Percentiles rank a stretch among this genome's conserved stretches.
These are phyloP conservation scores for Patella pellucida DNA, from an alignment of 2,888 invertebrate genomes.

Conservation along the genomic window DNA sequence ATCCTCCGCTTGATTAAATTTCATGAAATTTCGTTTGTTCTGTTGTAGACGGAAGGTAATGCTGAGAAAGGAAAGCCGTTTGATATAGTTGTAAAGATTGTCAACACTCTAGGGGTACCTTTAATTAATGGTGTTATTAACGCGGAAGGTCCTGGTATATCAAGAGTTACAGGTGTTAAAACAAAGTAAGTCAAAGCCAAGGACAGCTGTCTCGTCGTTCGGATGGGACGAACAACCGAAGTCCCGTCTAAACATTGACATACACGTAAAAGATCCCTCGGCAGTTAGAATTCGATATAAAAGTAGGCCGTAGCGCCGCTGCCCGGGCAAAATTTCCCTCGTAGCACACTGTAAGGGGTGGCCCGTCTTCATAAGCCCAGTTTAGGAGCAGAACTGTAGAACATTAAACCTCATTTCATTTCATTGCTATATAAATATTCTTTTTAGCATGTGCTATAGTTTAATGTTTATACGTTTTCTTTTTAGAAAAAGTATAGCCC, in stretches of 20 bases:
- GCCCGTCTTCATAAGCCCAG: too few relatives aligned
- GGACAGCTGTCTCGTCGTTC: too few relatives aligned
- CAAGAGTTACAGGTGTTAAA: conserved; percentile 51
- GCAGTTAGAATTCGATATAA: too few relatives aligned
- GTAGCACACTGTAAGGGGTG: too few relatives aligned
- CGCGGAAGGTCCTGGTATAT: conserved; percentile 64
- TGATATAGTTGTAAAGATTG: conserved; percentile 58
- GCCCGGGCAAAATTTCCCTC: too few relatives aligned
- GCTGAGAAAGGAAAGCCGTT: conserved; percentile 58
- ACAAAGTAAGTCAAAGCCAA: conserved; percentile 52
- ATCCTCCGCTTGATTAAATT: not conserved
- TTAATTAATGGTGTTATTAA: conserved; percentile 59
- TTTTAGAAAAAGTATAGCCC: conserved; percentile 75
- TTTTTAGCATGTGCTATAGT: not conserved
- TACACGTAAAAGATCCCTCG: too few relatives aligned
- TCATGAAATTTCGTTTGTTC: not conserved
- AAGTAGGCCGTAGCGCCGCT: too few relatives aligned
- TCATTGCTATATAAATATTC: not conserved
- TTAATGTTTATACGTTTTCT: conserved; percentile 35
- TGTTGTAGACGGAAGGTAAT: conserved; percentile 55
- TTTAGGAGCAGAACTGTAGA: too few relatives aligned
- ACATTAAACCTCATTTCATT: too few relatives aligned
- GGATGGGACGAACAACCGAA: too few relatives aligned
- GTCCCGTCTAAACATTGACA: too few relatives aligned
- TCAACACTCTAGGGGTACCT: conserved; percentile 60